phyloP scores from a whole-genome alignment of 2,113 vertebrate species.

The Pelmatolapia mariae region DNA sequence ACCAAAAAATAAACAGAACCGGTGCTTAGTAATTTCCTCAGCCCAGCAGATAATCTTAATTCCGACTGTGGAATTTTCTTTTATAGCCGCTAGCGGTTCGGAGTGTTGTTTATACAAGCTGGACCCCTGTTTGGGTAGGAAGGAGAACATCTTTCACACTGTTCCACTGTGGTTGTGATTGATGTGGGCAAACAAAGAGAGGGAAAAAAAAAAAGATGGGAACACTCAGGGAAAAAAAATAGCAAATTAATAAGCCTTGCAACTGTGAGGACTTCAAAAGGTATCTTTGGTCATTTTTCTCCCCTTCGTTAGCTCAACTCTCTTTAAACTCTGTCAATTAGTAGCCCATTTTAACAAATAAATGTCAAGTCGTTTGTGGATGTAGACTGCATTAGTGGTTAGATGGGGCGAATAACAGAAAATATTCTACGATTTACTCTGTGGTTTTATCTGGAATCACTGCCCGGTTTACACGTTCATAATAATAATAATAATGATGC shows the following conservation, averaged over 20 bases:
- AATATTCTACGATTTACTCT: not conserved
- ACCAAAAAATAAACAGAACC: not conserved
- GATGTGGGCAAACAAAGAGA: not conserved
- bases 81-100: not conserved
- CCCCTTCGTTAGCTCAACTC: not conserved
- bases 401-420: not conserved
- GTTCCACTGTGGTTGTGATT: not conserved
- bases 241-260: not conserved
- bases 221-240: not conserved
- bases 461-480: not conserved
- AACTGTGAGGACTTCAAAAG: not conserved
- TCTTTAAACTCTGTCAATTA: not conserved
- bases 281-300: not conserved
- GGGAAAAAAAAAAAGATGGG: fast-evolving
- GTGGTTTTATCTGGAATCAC: not conserved
- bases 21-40: not conserved
- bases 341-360: not conserved
- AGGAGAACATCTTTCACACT: not conserved
- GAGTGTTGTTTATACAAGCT: not conserved
- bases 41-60: not conserved
- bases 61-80: not conserved
- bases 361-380: not conserved
- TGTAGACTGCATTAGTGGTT: not conserved
- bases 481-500: not conserved
- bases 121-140: not conserved